phyloP scores from a whole-genome alignment of 2,113 vertebrate genomes.

The Cyanoderma ruficeps region DNA sequence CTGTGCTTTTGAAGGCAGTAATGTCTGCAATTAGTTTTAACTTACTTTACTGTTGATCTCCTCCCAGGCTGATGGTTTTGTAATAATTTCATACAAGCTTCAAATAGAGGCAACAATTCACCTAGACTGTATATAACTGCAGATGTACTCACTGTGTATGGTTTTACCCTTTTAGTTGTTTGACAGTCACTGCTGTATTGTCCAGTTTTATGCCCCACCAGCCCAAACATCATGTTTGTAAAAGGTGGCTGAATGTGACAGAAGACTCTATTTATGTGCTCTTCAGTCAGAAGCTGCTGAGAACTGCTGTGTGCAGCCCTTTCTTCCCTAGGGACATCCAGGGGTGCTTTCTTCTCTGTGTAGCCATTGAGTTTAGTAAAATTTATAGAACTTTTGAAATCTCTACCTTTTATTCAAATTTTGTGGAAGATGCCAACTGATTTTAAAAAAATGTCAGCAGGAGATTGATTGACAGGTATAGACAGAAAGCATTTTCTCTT shows the following conservation, averaged over 20 bases:
- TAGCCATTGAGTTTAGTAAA: background rate
- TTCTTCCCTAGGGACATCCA: background rate
- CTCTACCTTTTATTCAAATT: background rate
- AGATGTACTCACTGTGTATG: background rate
- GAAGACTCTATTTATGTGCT: background rate
- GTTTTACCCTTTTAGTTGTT: background rate
- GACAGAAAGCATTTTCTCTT: background rate
- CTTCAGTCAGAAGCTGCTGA: background rate
- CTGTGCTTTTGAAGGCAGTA: background rate
- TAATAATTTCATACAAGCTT: background rate
- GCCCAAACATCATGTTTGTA: background rate
- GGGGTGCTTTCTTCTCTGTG: background rate
- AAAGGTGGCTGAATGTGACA: background rate
- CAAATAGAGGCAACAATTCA: background rate
- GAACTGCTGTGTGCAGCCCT: background rate
- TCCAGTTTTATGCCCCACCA: background rate
- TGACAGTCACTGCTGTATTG: background rate
- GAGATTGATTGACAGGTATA: background rate
- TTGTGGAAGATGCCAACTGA: background rate
- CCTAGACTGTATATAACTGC: background rate
- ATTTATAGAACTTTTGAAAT: background rate
- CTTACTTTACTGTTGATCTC: background rate
- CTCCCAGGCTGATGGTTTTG: background rate
- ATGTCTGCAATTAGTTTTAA: constrained; percentile 2
- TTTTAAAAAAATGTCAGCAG: background rate